Evolutionary conservation across 2,888 invertebrate species (phyloP).

Genomic region (Urechis unicinctus): DNA sequence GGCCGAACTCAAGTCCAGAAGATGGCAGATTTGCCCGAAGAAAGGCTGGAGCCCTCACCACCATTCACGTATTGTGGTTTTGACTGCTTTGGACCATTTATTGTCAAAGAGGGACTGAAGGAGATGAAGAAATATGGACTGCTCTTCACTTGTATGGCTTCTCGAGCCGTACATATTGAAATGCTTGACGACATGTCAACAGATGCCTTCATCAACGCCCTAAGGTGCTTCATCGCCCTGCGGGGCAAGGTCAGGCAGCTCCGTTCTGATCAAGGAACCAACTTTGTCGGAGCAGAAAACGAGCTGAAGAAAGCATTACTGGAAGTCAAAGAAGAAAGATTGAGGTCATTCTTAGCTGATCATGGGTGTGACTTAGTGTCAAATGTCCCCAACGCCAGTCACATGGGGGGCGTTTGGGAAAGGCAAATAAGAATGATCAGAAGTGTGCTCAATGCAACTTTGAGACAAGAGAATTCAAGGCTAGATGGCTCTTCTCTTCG

Average conservation of each 20-base stretch:
- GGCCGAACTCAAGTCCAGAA: conserved; percentile 5
- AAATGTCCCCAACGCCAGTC: conserved; percentile 25
- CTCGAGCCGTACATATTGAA: conserved; percentile 36
- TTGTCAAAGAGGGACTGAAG: conserved; percentile 25
- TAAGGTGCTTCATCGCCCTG: conserved; percentile 18
- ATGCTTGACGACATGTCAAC: conserved; percentile 16
- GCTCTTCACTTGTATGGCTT: conserved; percentile 34
- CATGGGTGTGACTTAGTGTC: conserved; percentile 7
- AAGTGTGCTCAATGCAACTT: conserved; percentile 15
- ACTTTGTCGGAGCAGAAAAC: conserved; percentile 9
- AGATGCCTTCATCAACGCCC: conserved; percentile 20
- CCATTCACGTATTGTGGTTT: too few relatives aligned
- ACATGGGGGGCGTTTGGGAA: conserved; percentile 29
- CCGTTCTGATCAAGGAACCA: conserved; percentile 3
- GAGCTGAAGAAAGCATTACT: conserved; percentile 5
- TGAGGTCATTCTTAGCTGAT: background rate
- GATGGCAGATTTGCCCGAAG: conserved; percentile 15
- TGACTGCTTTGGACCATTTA: conserved; percentile 34
- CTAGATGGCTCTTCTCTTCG: conserved; percentile 16
- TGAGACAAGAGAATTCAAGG: conserved; percentile 5
- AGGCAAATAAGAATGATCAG: conserved; percentile 23
- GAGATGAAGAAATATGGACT: conserved; percentile 31
- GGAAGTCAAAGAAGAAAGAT: conserved; percentile 6
- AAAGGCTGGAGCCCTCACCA: conserved; percentile 5
- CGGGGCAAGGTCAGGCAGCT: conserved; percentile 11